Conservation (phyloP, 2,888 invertebrate species). For the Hydrotaea diabolus region DNA sequence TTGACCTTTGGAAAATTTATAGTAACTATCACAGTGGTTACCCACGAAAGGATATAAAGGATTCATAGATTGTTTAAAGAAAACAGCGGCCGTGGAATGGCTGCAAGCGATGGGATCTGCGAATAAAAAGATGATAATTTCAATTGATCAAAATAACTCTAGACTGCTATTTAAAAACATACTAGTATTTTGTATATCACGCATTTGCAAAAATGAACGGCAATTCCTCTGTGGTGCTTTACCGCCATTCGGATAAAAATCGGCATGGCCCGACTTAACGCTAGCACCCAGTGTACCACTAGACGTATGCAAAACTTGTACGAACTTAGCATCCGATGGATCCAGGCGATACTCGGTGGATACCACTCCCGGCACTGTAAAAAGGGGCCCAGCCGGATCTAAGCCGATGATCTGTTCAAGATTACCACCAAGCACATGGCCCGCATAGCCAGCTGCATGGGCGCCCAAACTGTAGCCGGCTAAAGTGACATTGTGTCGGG, state of each 20-base stretch:
- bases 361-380: conserved; percentile 77
- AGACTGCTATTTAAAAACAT: conserved; percentile 47
- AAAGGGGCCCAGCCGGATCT: conserved; percentile 80
- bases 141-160: neutral
- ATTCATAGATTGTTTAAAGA: conserved; percentile 79
- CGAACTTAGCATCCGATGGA: conserved; percentile 77
- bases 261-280: conserved; percentile 78
- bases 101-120: conserved; percentile 79
- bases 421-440: conserved; percentile 74
- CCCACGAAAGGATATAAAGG: conserved; percentile 77
- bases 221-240: conserved; percentile 78
- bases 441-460: conserved; percentile 79
- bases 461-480: conserved; percentile 80
- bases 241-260: conserved; percentile 80
- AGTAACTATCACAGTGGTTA: conserved; percentile 75
- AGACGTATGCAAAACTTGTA: conserved; percentile 79
- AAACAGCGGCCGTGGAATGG: conserved; percentile 78
- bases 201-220: conserved; percentile 71
- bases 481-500: conserved; percentile 76
- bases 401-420: conserved; percentile 80
- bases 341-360: conserved; percentile 76
- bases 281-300: conserved; percentile 77
- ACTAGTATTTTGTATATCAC: conserved; percentile 77
- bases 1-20: conserved; percentile 71
- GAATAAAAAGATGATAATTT: neutral